A percentile compares a stretch with the other conserved stretches of the same genome.
These are phyloP conservation scores for Xenopus tropicalis DNA, from an alignment of 2,113 vertebrate species.

Conservation along the genomic window DNA sequence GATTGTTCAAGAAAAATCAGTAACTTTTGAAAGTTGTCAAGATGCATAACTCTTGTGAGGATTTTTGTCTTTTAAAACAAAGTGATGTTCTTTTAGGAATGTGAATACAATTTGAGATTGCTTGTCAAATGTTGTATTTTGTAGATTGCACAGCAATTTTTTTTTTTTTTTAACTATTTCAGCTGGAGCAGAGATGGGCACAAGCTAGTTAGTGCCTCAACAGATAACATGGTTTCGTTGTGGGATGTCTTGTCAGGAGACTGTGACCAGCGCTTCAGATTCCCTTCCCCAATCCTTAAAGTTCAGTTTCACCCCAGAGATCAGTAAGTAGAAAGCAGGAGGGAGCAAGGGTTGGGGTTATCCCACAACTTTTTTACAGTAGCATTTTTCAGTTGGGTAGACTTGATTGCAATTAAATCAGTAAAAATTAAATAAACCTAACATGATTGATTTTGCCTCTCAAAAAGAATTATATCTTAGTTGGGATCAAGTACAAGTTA, in stretches of 20 bases:
- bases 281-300: conserved; percentile 94
- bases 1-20: too few relatives aligned
- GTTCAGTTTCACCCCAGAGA: conserved; percentile 94
- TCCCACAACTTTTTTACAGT: conserved; percentile 16
- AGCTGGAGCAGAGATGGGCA: conserved; percentile 98
- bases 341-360: neutral
- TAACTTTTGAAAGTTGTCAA: too few relatives aligned
- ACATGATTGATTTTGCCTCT: too few relatives aligned
- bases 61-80: too few relatives aligned
- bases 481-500: too few relatives aligned
- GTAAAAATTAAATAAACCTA: too few relatives aligned
- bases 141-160: neutral
- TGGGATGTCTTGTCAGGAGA: conserved; percentile 97
- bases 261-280: conserved; percentile 95
- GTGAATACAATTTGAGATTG: too few relatives aligned
- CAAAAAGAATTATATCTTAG: too few relatives aligned
- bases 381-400: conserved; percentile 12
- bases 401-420: too few relatives aligned
- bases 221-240: conserved; percentile 95
- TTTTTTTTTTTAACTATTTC: neutral
- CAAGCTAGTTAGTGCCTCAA: conserved; percentile 94
- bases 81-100: too few relatives aligned
- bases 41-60: too few relatives aligned
- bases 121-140: too few relatives aligned
- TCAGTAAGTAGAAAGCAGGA: conserved; percentile 73